Evolutionary conservation across 2,797 vertebrate genomes (phyloP), one percentile per base, ranked within the genome.

Genomic region (Argentina silus): DNA sequence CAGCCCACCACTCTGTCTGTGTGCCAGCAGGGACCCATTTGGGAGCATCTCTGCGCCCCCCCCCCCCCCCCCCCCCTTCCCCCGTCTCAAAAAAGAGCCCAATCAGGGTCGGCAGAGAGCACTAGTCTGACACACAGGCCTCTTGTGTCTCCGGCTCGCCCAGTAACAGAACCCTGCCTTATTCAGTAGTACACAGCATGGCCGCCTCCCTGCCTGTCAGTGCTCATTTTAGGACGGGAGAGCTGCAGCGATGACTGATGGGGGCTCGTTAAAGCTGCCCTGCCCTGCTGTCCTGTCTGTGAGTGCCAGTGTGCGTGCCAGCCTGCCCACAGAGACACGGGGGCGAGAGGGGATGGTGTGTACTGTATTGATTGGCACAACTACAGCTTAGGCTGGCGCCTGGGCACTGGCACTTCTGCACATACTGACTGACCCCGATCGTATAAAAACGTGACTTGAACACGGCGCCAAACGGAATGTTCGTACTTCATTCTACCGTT

Each of bases 291-390:
- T 75, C 72, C 47, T 8, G 4, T 51, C 23, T 67, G 50, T 48
- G 21, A 36, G 12, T 67, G 48, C 79, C 78, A 70, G 44, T 74
- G 7, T 80, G 78, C 75, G 82, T 86, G 88, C 85, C 81, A 84
- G 61, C 76, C 76, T 61, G 86, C 56, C 6, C 45, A 1, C 82
- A 86, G 83, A 88, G 71, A 79, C 73, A n/a, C 80, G 64, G 83
- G 83, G 71, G 75, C 17, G 82, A 76, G 75, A 82, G 78, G 69
- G 57, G 85, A 85, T 76, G 69, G 76, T 81, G 82, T 73, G 81
- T 76, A 42, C 81, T 59, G 77, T 84, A 91, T 91, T 65, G 89
- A 92, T 87, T 72, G 81, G 82, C 84, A 80, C 74, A 74, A 73
- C 86, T 74, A 77, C 81, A 78, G 81, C 79, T 82, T 70, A 50